phyloP scores from a whole-genome alignment of 2,113 vertebrate genomes.

The Datnioides undecimradiatus region DNA sequence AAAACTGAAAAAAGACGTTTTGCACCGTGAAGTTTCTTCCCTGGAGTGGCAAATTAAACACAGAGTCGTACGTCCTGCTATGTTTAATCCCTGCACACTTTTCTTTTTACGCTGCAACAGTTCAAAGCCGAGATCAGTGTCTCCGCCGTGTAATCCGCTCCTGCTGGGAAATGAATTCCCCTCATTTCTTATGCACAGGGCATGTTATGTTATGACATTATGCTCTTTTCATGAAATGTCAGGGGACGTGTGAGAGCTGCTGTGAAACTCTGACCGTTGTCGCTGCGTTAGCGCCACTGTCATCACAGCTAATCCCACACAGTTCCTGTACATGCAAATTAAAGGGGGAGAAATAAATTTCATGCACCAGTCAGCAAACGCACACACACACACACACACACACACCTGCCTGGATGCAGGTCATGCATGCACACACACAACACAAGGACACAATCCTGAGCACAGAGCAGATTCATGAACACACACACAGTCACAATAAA shows the following conservation, averaged over 20 bases:
- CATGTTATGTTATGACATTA: constrained; percentile 27
- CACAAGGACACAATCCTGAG: not conserved
- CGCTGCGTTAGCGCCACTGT: not conserved
- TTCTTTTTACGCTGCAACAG: not conserved
- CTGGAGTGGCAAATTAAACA: not conserved
- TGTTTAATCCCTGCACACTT: constrained; percentile 26
- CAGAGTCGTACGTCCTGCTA: not conserved
- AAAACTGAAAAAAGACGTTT: not conserved
- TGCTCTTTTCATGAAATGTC: constrained; percentile 32
- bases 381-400: constrained; percentile 3
- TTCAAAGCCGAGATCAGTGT: constrained; percentile 32
- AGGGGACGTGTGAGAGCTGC: constrained; percentile 4
- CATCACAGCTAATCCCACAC: constrained; percentile 1
- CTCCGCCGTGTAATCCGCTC: constrained; percentile 42
- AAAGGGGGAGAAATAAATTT: not conserved
- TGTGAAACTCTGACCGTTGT: not conserved
- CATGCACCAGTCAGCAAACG: not conserved
- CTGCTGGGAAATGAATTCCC: constrained; percentile 30
- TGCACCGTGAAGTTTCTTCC: not conserved
- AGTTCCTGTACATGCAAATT: constrained; percentile 13
- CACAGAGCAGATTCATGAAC: not conserved
- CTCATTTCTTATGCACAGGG: constrained; percentile 8
- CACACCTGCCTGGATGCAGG: not conserved
- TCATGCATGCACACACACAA: not conserved
- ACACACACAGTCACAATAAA: no score